These are phyloP conservation scores for Poeciliopsis gracilis DNA, from an alignment of 2,797 vertebrate species.

Conservation along the genomic window DNA sequence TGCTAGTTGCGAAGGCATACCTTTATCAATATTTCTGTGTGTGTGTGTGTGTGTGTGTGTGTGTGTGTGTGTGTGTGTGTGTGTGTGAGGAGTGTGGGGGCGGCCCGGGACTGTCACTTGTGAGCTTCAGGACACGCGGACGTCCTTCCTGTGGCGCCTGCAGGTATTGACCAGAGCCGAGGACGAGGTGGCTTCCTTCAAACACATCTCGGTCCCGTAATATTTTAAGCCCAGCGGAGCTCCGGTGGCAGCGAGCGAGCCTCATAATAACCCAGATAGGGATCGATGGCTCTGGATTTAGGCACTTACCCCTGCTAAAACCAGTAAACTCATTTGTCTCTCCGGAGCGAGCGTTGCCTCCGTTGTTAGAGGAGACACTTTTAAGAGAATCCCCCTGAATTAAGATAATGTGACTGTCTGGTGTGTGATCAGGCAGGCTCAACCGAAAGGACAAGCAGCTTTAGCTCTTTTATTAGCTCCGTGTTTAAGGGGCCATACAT, in stretches of 20 bases:
- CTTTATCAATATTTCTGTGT: conserved; percentile 72
- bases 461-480: conserved; percentile 77
- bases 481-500: conserved; percentile 80
- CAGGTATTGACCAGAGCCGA: conserved; percentile 72
- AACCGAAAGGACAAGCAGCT: conserved; percentile 72
- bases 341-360: conserved; percentile 46
- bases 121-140: conserved; percentile 62
- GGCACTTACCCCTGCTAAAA: conserved; percentile 76
- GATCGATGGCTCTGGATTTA: conserved; percentile 74
- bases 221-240: conserved; percentile 66
- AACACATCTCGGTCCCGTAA: conserved; percentile 52
- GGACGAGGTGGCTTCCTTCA: conserved; percentile 58
- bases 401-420: conserved; percentile 79
- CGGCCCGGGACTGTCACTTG: conserved; percentile 47
- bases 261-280: conserved; percentile 73
- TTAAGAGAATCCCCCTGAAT: conserved; percentile 69
- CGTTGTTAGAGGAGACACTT: conserved; percentile 75
- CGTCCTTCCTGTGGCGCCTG: conserved; percentile 70
- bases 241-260: conserved; percentile 65
- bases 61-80: conserved; percentile 21
- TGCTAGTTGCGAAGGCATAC: conserved; percentile 83
- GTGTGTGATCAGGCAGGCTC: conserved; percentile 71
- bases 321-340: conserved; percentile 77
- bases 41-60: conserved; percentile 27
- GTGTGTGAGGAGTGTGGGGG: conserved; percentile 28